Evolutionary conservation across 1,140 invertebrate genomes (phyloP), one percentile per base, ranked within the genome.

Genomic region (Meloidogyne exigua): DNA sequence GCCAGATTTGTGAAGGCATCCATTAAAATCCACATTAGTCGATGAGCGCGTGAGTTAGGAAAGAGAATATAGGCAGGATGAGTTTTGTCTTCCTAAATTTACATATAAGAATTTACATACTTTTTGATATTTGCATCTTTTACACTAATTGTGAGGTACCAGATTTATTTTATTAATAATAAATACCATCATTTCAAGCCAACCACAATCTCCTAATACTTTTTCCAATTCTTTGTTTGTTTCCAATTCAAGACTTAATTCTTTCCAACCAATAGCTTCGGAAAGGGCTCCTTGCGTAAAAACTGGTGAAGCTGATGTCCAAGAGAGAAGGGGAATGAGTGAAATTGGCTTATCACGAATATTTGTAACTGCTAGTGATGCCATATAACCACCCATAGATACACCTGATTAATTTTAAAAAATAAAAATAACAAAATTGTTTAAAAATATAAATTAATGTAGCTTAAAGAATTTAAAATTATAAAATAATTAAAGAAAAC

Each of bases 331-430:
- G 63, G 96, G 96, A 25, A 98, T 92, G 68, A 98, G 88, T 9
- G 93, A 92, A 77, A 98, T 89, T 11, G 95, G 95, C 88, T 95
- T 93, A 5, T 32, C 57, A 21, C 71, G 93, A 93, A 94, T 96
- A 89, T 92, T 96, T 63, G 93, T 93, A 26, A 95, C 95, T 80
- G 95, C 94, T 81, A 98, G 71, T 2, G 36, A 49, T 13, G 63
- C 95, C 95, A 98, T 98, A 93, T 98, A 95, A 67, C 96, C 96
- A 75, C 96, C 96, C 95, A 99, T 97, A n/a, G 96, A 98, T 68
- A 98, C 91, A n/a, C 96, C 96, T 11, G 15, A 44, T 2, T 7
- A 3, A 2, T 18, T 49, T 49, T 18, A 7, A 57, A 4, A 44
- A 44, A 15, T 44, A 42, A 42, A 42, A 42, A 12, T 18, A 15